Conservation (phyloP, 1,140 invertebrate species). For the Spodoptera frugiperda region DNA sequence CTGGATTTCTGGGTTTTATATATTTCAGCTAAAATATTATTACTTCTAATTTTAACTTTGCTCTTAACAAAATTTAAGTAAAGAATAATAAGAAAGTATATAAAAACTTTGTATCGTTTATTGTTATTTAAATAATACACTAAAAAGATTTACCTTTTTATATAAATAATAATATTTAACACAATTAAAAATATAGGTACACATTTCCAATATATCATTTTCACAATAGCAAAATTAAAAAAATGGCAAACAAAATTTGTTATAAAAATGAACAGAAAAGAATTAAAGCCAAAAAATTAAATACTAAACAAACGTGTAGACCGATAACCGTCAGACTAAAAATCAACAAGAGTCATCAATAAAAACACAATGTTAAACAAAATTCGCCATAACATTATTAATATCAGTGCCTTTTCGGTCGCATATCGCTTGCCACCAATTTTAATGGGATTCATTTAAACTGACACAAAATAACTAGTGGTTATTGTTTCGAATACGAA, state of each 20-base stretch:
- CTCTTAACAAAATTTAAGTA: too few species aligned
- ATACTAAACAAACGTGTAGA: background rate
- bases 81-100: too few species aligned
- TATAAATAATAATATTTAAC: too few species aligned
- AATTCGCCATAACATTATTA: constrained; percentile 13
- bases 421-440: constrained; percentile 14
- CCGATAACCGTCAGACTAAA: constrained; percentile 8
- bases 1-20: background rate
- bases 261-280: background rate
- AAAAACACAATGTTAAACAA: constrained; percentile 13
- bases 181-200: too few species aligned
- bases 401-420: constrained; percentile 9
- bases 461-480: constrained; percentile 21
- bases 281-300: background rate
- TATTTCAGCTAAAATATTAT: too few species aligned
- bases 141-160: too few species aligned
- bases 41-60: too few species aligned
- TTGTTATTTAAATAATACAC: too few species aligned
- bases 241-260: too few species aligned
- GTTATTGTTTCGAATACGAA: constrained; percentile 11
- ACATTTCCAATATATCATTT: too few species aligned
- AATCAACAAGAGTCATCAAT: background rate
- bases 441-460: constrained; percentile 38
- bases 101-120: too few species aligned
- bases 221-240: too few species aligned